Conservation (phyloP, 2,888 invertebrate species). For the Hyalella azteca region DNA sequence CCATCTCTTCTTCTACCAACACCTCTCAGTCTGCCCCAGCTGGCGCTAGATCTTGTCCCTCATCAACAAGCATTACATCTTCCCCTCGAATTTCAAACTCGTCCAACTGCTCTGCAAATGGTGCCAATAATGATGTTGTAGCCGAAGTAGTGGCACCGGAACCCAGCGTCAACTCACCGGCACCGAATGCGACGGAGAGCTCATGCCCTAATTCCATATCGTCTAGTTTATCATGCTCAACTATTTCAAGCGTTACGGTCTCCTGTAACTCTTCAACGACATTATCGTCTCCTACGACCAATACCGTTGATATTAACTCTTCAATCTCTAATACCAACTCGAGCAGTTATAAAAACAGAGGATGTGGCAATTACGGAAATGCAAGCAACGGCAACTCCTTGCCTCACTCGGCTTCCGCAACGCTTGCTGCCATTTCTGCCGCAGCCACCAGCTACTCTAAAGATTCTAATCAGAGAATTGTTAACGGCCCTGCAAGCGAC, state of each 20-base stretch:
- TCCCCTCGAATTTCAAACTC: not conserved
- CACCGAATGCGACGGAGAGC: not conserved
- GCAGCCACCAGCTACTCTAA: conserved; percentile 24
- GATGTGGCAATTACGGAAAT: not conserved
- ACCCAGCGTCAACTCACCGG: not conserved
- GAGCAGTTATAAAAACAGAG: not conserved
- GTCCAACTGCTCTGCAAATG: not conserved
- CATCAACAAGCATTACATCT: not conserved
- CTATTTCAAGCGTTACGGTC: not conserved
- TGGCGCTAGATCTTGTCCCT: not conserved
- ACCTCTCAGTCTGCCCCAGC: not conserved
- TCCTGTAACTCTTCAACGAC: not conserved
- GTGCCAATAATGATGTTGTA: not conserved
- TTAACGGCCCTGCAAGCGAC: not conserved
- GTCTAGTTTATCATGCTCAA: not conserved
- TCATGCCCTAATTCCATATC: not conserved
- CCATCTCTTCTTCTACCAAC: conserved; percentile 1
- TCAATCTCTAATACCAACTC: not conserved
- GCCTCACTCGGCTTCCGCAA: conserved; percentile 25
- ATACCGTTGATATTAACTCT: not conserved
- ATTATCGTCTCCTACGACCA: not conserved
- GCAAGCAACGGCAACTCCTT: not conserved
- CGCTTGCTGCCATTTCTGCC: conserved; percentile 27
- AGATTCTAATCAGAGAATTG: not conserved
- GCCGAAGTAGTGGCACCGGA: not conserved